Evolutionary conservation across 2,888 invertebrate genomes (phyloP).

Genomic region (Theretra japonica): DNA sequence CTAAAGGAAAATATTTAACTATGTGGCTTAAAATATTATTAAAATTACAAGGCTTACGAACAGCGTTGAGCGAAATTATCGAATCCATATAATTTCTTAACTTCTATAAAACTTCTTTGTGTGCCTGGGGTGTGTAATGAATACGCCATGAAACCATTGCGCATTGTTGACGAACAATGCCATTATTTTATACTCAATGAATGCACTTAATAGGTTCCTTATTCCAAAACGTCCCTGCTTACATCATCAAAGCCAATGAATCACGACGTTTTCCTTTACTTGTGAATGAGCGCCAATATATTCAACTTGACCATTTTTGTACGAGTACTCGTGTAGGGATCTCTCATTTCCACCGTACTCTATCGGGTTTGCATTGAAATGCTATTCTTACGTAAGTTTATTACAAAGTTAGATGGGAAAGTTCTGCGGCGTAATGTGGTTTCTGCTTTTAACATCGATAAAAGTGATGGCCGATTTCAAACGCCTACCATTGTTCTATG

Average conservation of each 20-base stretch:
- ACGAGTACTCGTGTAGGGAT: not conserved
- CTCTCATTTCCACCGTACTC: not conserved
- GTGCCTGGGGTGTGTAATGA: slow-evolving; percentile 2
- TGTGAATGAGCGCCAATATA: slow-evolving; percentile 10
- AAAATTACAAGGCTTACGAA: not conserved
- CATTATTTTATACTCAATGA: slow-evolving; percentile 19
- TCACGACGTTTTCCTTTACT: slow-evolving; percentile 8
- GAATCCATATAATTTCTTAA: not conserved
- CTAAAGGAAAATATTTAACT: not conserved
- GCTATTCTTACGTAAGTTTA: slow-evolving; percentile 46
- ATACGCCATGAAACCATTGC: slow-evolving; percentile 25
- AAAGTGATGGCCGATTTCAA: slow-evolving; percentile 28
- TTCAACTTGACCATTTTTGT: slow-evolving; percentile 9
- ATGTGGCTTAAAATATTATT: not conserved
- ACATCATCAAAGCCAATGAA: slow-evolving; percentile 26
- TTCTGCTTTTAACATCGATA: slow-evolving; percentile 43
- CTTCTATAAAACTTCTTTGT: slow-evolving; percentile 15
- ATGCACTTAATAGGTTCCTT: slow-evolving; percentile 19
- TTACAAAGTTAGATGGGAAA: slow-evolving; percentile 52
- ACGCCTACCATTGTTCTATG: slow-evolving; percentile 38
- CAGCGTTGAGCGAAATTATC: not conserved
- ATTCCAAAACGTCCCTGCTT: slow-evolving; percentile 24
- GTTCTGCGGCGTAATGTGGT: slow-evolving; percentile 43
- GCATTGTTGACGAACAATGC: slow-evolving; percentile 27
- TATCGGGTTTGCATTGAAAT: slow-evolving; percentile 40